A percentile compares a stretch with the other conserved stretches of the same genome.
phyloP scores from a whole-genome alignment of 2,888 invertebrate species.

The Pseudanteris insignis region DNA sequence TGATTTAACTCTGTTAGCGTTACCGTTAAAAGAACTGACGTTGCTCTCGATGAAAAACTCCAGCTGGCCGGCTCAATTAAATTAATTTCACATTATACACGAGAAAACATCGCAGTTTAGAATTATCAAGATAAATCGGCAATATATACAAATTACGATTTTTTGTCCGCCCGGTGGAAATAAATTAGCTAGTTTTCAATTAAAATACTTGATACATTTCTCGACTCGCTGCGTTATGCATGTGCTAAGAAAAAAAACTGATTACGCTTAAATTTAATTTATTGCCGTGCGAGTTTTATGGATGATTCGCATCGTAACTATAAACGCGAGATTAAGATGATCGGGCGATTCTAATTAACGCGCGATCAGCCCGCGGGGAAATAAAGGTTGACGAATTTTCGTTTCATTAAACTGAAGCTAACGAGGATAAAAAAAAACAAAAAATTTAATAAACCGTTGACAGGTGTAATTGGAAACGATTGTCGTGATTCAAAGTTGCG shows the following conservation, averaged over 20 bases:
- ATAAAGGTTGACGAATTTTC: no score
- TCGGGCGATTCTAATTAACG: no score
- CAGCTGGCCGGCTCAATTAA: conserved; percentile 9
- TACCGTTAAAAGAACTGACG: no score
- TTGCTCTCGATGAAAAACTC: no score
- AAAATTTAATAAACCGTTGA: conserved; percentile 24
- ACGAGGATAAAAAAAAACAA: no score
- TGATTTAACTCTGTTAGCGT: no score
- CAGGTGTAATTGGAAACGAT: conserved; percentile 23
- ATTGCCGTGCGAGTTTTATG: conserved; percentile 3
- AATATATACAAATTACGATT: conserved; percentile 21
- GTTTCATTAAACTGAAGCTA: no score
- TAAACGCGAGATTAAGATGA: background rate
- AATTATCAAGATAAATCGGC: conserved; percentile 24
- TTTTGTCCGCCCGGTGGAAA: conserved; percentile 24
- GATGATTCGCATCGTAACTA: background rate
- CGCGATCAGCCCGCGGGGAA: no score
- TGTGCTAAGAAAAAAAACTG: conserved; percentile 9
- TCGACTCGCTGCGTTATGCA: no score
- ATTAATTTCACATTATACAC: conserved; percentile 14
- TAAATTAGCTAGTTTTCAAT: conserved; percentile 20
- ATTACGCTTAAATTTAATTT: conserved; percentile 18
- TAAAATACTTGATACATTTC: conserved; percentile 24
- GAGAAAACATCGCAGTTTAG: background rate
- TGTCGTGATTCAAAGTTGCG: conserved; percentile 33